phyloP scores from a whole-genome alignment of 2,113 vertebrate species.

The Spheniscus mendiculus region DNA sequence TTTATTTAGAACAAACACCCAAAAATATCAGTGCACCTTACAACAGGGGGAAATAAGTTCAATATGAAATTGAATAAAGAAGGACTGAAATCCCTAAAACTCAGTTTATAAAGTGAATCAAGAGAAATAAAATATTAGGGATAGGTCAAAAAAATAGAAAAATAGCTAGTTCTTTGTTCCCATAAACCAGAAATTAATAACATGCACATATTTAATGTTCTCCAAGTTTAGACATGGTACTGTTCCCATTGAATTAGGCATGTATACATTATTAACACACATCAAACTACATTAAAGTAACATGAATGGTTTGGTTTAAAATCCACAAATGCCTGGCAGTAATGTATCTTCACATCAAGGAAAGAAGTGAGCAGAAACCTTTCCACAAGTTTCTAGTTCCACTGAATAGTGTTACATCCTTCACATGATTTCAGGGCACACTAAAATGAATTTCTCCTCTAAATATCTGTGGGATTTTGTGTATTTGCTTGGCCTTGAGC shows the following conservation, averaged over 20 bases:
- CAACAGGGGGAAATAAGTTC: not conserved
- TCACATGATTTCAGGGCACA: not conserved
- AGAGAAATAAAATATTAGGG: not conserved
- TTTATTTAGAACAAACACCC: not conserved
- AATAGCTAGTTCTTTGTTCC: not conserved
- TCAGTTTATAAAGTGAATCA: not conserved
- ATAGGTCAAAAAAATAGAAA: not conserved
- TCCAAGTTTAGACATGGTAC: not conserved
- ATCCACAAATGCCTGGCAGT: conserved; percentile 41
- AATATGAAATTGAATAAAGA: not conserved
- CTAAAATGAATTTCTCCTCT: not conserved
- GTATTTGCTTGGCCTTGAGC: not conserved
- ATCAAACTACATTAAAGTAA: conserved; percentile 61
- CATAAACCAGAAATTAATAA: conserved; percentile 1
- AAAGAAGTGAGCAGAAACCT: not conserved
- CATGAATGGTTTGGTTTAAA: conserved; percentile 49
- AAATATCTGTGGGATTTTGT: not conserved
- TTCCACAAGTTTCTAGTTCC: not conserved
- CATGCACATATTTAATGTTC: conserved; percentile 13
- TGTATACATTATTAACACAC: conserved; percentile 52
- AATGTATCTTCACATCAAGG: conserved; percentile 8
- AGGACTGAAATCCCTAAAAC: not conserved
- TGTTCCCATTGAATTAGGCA: conserved; percentile 23
- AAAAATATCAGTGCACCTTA: not conserved
- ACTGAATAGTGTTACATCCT: not conserved